Evolutionary conservation across 2,888 invertebrate species (phyloP).

Genomic region (Opisthograptis luteolata): DNA sequence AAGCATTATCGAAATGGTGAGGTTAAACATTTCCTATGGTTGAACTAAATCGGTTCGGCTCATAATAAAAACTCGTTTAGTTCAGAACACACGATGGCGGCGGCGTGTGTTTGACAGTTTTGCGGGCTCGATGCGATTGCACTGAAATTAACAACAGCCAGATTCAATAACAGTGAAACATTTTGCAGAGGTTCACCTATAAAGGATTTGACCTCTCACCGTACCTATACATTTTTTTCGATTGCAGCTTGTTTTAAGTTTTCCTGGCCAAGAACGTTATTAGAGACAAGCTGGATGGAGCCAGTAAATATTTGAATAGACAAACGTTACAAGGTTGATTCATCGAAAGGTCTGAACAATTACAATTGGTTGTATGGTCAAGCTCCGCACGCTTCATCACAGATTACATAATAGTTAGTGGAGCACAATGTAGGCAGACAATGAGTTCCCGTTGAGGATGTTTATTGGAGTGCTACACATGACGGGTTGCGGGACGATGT

Average conservation of each 20-base stretch:
- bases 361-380: slow-evolving; percentile 56
- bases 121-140: slow-evolving; percentile 33
- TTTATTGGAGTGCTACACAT: slow-evolving; percentile 53
- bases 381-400: slow-evolving; percentile 50
- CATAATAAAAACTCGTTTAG: slow-evolving; percentile 51
- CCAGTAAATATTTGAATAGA: slow-evolving; percentile 39
- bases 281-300: slow-evolving; percentile 32
- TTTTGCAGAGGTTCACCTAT: background rate
- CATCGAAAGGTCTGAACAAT: slow-evolving; percentile 42
- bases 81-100: slow-evolving; percentile 38
- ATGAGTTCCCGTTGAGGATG: slow-evolving; percentile 52
- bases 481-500: slow-evolving; percentile 43
- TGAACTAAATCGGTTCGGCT: slow-evolving; percentile 31
- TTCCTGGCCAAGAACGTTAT: slow-evolving; percentile 25
- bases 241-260: background rate
- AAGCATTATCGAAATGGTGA: slow-evolving; percentile 8
- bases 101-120: slow-evolving; percentile 42
- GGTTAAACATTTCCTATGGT: too few species aligned
- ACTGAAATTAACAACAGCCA: slow-evolving; percentile 23
- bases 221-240: background rate
- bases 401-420: slow-evolving; percentile 26
- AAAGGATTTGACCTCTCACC: background rate
- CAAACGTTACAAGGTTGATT: slow-evolving; percentile 41
- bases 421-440: slow-evolving; percentile 46
- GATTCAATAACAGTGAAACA: slow-evolving; percentile 7